Base-by-base conservation (phyloP, 2,888 invertebrate species). In the Camponotus fellah region DNA sequence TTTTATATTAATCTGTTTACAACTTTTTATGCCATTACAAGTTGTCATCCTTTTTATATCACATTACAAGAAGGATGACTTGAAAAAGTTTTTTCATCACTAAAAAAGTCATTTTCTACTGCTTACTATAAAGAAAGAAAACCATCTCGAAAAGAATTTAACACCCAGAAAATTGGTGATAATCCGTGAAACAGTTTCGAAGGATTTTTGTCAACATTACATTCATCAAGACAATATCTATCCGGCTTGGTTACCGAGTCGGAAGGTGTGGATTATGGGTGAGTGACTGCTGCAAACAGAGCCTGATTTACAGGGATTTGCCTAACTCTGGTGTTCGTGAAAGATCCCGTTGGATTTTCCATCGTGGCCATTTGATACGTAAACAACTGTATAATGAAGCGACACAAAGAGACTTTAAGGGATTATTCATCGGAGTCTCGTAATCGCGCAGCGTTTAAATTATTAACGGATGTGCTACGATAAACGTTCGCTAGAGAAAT, bases 201-300 rank as follows among this genome's bases (percentile, higher is more conserved):
- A 65, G 75, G 62, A 85, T 79, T 86, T 87, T 40, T 76, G 80
- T 65, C 84, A 85, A 88, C 90, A 86, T 87, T 85, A 74, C 88
- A 87, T 88, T 85, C 71, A 62, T 90, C 84, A 79, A n/a, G 74
- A 43, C 66, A 32, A 66, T 32, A 75, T 79, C 72, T 74, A 62
- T 37, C 37, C 53, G 62, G 17, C 72, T 68, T 34, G 82, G 53
- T 75, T 76, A 82, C 43, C 75, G 46, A 83, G 64, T 74, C 62
- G 34, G 60, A 40, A 80, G 32, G 14, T 66, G 37, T 81, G 85
- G 86, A 88, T 88, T 87, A 88, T 86, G 83, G 83, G 53, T 76
- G 84, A 87, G 85, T 83, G 84, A 88, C 74, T 81, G 87, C 21
- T 77, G 86, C 84, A 90, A 89, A 89, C 87, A 84, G 80, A 77